Base-by-base conservation (phyloP, 2,113 vertebrate species). In the Crotalus horridus region DNA sequence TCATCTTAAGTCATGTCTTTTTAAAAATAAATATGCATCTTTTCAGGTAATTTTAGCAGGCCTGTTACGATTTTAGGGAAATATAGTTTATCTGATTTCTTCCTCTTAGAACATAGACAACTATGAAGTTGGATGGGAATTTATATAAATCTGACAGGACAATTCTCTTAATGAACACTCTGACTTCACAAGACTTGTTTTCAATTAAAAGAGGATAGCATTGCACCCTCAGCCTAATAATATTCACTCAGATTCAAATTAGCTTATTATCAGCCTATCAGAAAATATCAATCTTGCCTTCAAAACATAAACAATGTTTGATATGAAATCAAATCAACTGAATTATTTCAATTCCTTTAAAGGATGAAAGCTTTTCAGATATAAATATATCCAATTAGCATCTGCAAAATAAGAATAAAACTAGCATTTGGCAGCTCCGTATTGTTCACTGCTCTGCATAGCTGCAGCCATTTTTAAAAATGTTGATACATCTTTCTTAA, bases 101-200 rank as follows among this genome's bases (percentile, higher is more conserved):
- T 54, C 3, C 93, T 5, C 9, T 12, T 6, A 88, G 6, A 94
- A 54, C 89, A 92, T 92, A 90, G 91, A 6, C 3, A 55, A 74
- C 89, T 94, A 48, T 93, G 90, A 92, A 94, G 89, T 11, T 20
- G 7, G 3, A 5, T 93, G 55, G 29, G 7, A n/a, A 1, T 95
- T 91, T 53, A 91, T 11, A 91, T 29, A 89, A 69, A 23, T 33
- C 46, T 92, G 9, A 2, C 64, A 0, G 55, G 33, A 39, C 55
- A 46, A 43, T 89, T 13, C 4, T 89, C 39, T 58, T 43, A 39
- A 89, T 59, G 39, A 13, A 39, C 23, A 89, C 20, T 56, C n/a
- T n/a, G 48, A 54, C 51, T 87, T 54, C 26, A 17, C 12, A 17
- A 39, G 4, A n/a, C 21, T 59, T 56, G 12, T 20, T 89, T 39